Evolutionary conservation across 2,888 invertebrate species (phyloP).

Genomic region (Biston stratarius): DNA sequence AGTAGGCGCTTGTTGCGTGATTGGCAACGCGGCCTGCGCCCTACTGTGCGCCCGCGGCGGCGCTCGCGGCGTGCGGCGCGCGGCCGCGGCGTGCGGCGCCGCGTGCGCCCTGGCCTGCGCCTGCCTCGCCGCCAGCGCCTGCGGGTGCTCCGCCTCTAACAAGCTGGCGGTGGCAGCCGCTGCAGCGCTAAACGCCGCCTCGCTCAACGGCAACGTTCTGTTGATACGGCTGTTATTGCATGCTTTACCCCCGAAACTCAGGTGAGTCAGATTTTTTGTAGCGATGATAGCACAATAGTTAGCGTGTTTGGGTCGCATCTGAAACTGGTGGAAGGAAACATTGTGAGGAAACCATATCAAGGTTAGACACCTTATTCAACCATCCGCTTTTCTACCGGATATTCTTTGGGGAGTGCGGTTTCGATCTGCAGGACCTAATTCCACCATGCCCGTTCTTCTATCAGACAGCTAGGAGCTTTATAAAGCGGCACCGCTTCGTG

Average conservation of each 20-base stretch:
- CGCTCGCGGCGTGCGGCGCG: conserved; percentile 69
- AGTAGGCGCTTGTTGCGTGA: conserved; percentile 76
- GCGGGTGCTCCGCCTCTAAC: conserved; percentile 65
- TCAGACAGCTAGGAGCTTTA: no score
- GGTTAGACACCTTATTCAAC: no score
- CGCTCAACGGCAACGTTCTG: conserved; percentile 78
- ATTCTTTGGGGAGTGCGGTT: no score
- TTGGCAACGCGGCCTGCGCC: conserved; percentile 76
- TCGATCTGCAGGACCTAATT: no score
- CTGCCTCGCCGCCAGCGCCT: conserved; percentile 71
- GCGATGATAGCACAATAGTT: no score
- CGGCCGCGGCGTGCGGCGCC: conserved; percentile 71
- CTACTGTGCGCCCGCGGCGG: conserved; percentile 70
- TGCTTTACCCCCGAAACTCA: conserved; percentile 76
- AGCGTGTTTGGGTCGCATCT: no score
- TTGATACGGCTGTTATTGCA: conserved; percentile 72
- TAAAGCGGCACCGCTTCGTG: no score
- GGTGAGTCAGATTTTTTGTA: conserved; percentile 53
- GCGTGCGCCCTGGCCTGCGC: conserved; percentile 74
- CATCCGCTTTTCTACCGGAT: no score
- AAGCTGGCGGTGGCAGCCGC: conserved; percentile 75
- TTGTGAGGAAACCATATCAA: no score
- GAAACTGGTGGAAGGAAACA: no score
- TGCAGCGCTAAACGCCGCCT: conserved; percentile 76
- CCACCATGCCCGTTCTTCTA: no score